These are phyloP conservation scores for Cladorhizidae sp. DNA, from an alignment of 37 sponge, comb jelly and placozoan genomes.

Conservation along the genomic window DNA sequence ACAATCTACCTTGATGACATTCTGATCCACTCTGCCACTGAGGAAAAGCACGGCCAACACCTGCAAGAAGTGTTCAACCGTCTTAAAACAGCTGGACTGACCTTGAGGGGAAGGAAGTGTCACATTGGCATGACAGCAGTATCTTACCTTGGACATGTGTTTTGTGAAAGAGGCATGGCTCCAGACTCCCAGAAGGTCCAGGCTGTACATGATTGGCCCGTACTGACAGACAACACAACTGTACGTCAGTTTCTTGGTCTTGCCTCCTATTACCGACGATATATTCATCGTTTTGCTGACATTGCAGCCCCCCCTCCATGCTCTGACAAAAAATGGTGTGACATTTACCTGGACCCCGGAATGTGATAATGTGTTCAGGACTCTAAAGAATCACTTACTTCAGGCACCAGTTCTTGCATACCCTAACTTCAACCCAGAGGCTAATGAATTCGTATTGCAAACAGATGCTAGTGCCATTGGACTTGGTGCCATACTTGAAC, in stretches of 20 bases:
- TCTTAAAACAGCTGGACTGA: too few relatives aligned
- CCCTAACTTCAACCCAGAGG: slow-evolving; percentile 32
- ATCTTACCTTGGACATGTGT: slow-evolving; percentile 52
- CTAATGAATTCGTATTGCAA: slow-evolving; percentile 36
- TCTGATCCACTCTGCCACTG: too few relatives aligned
- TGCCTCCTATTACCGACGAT: slow-evolving; percentile 58
- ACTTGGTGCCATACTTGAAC: slow-evolving; percentile 66
- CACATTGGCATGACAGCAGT: slow-evolving; percentile 32
- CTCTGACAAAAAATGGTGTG: slow-evolving; percentile 40
- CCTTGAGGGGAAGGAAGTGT: slow-evolving; percentile 46
- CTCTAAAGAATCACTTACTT: slow-evolving; percentile 40
- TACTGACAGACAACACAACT: slow-evolving; percentile 21
- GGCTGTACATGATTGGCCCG: slow-evolving; percentile 54
- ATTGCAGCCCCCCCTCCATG: slow-evolving; percentile 52
- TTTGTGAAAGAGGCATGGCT: slow-evolving; percentile 42
- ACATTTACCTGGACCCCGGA: slow-evolving; percentile 44
- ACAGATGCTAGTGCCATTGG: slow-evolving; percentile 74
- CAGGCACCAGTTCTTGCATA: slow-evolving; percentile 57
- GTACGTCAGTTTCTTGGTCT: slow-evolving; percentile 60
- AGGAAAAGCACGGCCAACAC: too few relatives aligned
- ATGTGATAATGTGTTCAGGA: slow-evolving; percentile 27
- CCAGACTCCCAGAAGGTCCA: slow-evolving; percentile 53
- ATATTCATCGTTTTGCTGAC: slow-evolving; percentile 52
- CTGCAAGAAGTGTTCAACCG: too few relatives aligned
- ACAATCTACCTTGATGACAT: too few relatives aligned